A percentile compares a stretch with the other conserved stretches of the same genome.
phyloP scores from a whole-genome alignment of 2,797 vertebrate species.

The Cryptoblepharus egeriae region DNA sequence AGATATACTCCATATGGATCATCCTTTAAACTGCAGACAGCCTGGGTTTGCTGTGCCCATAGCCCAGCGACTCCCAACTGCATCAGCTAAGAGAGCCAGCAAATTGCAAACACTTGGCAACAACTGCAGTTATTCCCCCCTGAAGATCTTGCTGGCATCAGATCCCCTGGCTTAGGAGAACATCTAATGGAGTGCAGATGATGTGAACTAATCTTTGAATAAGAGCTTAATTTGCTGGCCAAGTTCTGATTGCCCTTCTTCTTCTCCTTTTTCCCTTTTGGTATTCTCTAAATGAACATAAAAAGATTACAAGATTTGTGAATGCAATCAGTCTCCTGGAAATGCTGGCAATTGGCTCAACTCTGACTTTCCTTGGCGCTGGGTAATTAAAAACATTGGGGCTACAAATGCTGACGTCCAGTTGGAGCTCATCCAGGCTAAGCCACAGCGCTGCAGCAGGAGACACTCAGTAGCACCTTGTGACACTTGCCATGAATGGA shows the following conservation, averaged over 20 bases:
- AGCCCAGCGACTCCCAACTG: slow-evolving; percentile 60
- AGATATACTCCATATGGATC: slow-evolving; percentile 63
- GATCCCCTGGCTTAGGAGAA: slow-evolving; percentile 66
- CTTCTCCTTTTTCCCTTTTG: slow-evolving; percentile 4
- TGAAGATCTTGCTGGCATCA: slow-evolving; percentile 69
- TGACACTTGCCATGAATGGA: slow-evolving; percentile 45
- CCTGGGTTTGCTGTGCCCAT: slow-evolving; percentile 55
- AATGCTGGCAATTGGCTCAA: slow-evolving; percentile 59
- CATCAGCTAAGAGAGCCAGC: slow-evolving; percentile 54
- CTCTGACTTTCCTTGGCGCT: slow-evolving; percentile 35
- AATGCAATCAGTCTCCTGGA: slow-evolving; percentile 68
- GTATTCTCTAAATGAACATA: slow-evolving; percentile 67
- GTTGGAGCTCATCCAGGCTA: slow-evolving; percentile 41
- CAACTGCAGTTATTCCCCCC: slow-evolving; percentile 36
- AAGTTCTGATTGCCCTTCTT: slow-evolving; percentile 51
- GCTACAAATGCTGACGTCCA: slow-evolving; percentile 26
- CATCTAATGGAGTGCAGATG: slow-evolving; percentile 72
- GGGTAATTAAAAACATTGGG: slow-evolving; percentile 67
- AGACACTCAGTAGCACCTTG: slow-evolving; percentile 39
- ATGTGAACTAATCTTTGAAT: slow-evolving; percentile 70
- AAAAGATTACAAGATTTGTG: slow-evolving; percentile 69
- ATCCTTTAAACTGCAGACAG: slow-evolving; percentile 40
- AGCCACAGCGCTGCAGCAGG: slow-evolving; percentile 43
- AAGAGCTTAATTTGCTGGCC: slow-evolving; percentile 70
- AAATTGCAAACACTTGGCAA: slow-evolving; percentile 69